phyloP scores from a whole-genome alignment of 2,888 invertebrate genomes.

The Volucella inanis region DNA sequence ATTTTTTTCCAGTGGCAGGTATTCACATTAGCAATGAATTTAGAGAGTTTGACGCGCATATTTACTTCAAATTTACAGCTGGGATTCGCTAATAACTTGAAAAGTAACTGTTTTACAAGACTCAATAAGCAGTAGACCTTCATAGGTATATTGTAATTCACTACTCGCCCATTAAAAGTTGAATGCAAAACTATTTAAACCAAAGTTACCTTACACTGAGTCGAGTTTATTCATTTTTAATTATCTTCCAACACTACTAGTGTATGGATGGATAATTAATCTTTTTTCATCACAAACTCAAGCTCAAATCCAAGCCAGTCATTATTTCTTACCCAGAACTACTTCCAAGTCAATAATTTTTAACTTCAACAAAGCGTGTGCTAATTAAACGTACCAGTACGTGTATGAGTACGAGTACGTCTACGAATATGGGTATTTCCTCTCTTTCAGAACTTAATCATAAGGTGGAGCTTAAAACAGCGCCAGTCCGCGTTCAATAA shows the following conservation, averaged over 20 bases:
- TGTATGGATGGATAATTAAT: conserved; percentile 38
- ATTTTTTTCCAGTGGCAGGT: too few relatives aligned
- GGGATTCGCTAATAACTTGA: too few relatives aligned
- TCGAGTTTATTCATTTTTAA: conserved; percentile 33
- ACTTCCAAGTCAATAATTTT: conserved; percentile 39
- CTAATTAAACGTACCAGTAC: conserved; percentile 50
- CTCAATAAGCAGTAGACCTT: neutral
- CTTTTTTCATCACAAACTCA: conserved; percentile 13
- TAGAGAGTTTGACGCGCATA: too few relatives aligned
- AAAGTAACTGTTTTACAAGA: neutral
- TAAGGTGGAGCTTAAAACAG: conserved; percentile 41
- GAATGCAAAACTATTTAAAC: conserved; percentile 27
- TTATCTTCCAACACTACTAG: conserved; percentile 23
- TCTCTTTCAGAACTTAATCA: conserved; percentile 26
- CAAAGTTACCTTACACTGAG: conserved; percentile 7
- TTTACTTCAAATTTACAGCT: too few relatives aligned
- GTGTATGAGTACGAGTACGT: too few relatives aligned
- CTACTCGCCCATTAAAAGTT: conserved; percentile 17
- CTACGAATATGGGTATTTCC: neutral
- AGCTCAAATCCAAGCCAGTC: neutral
- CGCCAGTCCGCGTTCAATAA: conserved; percentile 14
- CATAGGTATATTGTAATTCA: neutral
- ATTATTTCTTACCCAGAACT: conserved; percentile 48
- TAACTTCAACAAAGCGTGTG: conserved; percentile 47
- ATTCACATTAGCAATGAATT: too few relatives aligned